Percentiles rank a stretch among this genome's conserved stretches.
These are phyloP conservation scores for Nemopilema nomurai DNA, from an alignment of 30 jellyfish, hydroid and myxozoan species.

Conservation along the genomic window DNA sequence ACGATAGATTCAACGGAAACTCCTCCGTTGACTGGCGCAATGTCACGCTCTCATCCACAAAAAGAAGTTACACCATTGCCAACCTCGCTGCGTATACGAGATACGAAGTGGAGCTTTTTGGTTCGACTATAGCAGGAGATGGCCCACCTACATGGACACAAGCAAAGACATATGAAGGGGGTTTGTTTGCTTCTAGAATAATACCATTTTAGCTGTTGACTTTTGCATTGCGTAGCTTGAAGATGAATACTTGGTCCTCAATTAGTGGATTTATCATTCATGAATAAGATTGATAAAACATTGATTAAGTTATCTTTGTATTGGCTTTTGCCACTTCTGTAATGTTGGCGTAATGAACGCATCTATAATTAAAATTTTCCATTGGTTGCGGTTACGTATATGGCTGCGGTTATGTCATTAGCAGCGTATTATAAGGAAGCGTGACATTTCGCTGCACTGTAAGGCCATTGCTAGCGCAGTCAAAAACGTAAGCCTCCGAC, in stretches of 20 bases:
- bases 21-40: neutral
- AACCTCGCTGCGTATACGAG: constrained; percentile 10
- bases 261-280: too few relatives aligned
- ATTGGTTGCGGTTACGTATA: neutral
- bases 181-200: neutral
- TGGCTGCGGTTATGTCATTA: neutral
- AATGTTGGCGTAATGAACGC: neutral
- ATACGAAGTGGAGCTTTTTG: constrained; percentile 35
- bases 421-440: too few relatives aligned
- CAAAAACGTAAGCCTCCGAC: too few relatives aligned
- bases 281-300: too few relatives aligned
- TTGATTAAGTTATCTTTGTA: too few relatives aligned
- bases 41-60: neutral
- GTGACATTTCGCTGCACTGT: too few relatives aligned
- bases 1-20: neutral
- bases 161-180: constrained; percentile 26
- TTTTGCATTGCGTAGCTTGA: too few relatives aligned
- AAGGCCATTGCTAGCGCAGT: too few relatives aligned
- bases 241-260: too few relatives aligned
- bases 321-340: neutral
- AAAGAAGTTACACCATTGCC: neutral
- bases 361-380: neutral
- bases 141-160: constrained; percentile 36
- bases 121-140: constrained; percentile 36
- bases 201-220: too few relatives aligned